Evolutionary conservation across 2,888 invertebrate genomes (phyloP), one percentile per base, ranked within the genome.

Genomic region (Habroteleia sp.): DNA sequence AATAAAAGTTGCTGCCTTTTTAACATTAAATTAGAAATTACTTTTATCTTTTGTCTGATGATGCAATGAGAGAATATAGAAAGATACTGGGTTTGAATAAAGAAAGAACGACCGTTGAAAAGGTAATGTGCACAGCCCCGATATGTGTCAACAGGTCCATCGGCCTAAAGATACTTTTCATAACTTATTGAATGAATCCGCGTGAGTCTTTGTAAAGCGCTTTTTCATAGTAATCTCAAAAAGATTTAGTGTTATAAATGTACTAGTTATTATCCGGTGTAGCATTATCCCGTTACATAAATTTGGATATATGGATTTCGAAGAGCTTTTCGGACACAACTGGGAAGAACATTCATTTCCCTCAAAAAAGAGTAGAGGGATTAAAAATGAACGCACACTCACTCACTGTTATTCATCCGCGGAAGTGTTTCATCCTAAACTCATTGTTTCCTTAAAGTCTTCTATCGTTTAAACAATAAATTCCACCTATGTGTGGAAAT

Each of bases 61-160:
- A n/a, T n/a, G n/a, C n/a, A n/a, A n/a, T n/a, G n/a, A n/a, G n/a
- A n/a, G n/a, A n/a, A 46, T 66, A 66, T 54, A 56, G 66, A 46
- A 66, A 66, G 46, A 27, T 39, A 29, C 39, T 33, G 46, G 56
- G 56, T 66, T 66, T 56, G 66, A 66, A 66, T 66, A 46, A 54
- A 66, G 56, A 56, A 66, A 29, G 39, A 31, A 5, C 10, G 27
- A 20, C 11, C n/a, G n/a, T 31, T 46, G 46, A 66, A 56, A 66
- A 48, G 33, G 41, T 48, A 48, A 56, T 39, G 48, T 13, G 23
- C 41, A 56, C 46, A 56, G n/a, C n/a, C n/a, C n/a, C n/a, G n/a
- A n/a, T 25, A 33, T 29, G 56, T 58, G 58, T 68, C 42, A 58
- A 58, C 48, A 39, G 25, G 29, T 58, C 27, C 23, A 29, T 17